Conservation (phyloP, 2,113 vertebrate species). For the Phasianus colchicus region DNA sequence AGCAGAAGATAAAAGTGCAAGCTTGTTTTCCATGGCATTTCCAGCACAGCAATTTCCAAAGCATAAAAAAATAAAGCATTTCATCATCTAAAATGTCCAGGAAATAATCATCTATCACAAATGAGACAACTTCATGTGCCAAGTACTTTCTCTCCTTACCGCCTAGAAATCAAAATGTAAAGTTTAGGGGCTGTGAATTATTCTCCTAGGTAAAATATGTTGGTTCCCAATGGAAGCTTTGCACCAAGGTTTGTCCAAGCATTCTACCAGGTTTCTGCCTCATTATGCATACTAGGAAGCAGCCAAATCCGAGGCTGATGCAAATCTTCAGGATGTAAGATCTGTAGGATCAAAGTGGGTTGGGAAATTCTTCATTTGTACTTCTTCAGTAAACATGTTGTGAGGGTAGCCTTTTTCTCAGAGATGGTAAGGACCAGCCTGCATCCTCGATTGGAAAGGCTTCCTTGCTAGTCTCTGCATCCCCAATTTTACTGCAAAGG, state of each 20-base stretch:
- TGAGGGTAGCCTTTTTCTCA: background rate
- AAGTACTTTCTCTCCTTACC: background rate
- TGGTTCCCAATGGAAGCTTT: background rate
- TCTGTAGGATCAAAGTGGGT: background rate
- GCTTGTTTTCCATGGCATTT: slow-evolving; percentile 6
- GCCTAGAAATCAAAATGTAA: background rate
- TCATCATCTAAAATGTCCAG: background rate
- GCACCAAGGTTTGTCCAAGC: background rate
- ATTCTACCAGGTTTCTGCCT: background rate
- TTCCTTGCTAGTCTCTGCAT: background rate
- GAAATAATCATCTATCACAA: background rate
- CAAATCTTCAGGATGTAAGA: background rate
- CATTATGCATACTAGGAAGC: background rate
- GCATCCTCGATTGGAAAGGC: background rate
- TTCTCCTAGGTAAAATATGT: background rate
- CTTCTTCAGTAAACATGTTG: background rate
- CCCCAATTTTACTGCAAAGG: background rate
- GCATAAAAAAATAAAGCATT: background rate
- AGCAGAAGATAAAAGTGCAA: slow-evolving; percentile 18
- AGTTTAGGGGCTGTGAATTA: background rate
- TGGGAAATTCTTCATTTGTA: rapidly evolving
- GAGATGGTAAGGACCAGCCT: background rate
- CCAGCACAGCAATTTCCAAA: background rate
- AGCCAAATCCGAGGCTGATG: background rate
- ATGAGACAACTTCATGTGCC: background rate